Base-by-base conservation (phyloP, 2,888 invertebrate genomes). In the Adineta ricciae region DNA sequence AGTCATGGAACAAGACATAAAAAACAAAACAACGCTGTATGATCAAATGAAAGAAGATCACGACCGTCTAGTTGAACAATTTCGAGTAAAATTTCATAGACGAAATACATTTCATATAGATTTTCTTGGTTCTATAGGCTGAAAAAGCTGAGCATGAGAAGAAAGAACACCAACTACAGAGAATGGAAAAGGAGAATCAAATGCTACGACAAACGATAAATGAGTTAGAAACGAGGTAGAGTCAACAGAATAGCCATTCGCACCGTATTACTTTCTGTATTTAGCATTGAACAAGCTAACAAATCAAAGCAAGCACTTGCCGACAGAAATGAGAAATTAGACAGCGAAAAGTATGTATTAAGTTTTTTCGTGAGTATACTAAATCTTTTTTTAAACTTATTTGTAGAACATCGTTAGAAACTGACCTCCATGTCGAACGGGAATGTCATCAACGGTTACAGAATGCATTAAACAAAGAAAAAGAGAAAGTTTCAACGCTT, bases 1-100 rank as follows among this genome's bases (percentile, higher is more conserved):
- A 91, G 92, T 97, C 86, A 92, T 97, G 87, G 97, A 97, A 90
- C 97, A 96, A 92, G 97, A 97, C 90, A 95, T 97, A 88, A 96
- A 97, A 89, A 97, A 97, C 90, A 97, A 97, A 78, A 92, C 90
- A 50, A 85, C 86, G 41, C 84, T 78, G 19, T 86, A 83, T 85
- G 84, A 46, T 83, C 78, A 38, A 0, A 91, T 97, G 86, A 92
- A 97, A 84, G 92, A 95, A 87, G 97, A 98, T 90, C 92, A 98
- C 86, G 96, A 97, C 91, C 97, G 98, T 92, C 95, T 99, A 95
- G 98, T 97, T 92, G 94, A 94, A 91, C 98, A 98, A 91, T 92
- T 98, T 88, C 96, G 97, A 95, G 97, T 97, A 92, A 92, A 88
- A 86, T 85, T 86, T 41, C 38, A 46, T 24, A 52, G 41, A 64